Percentiles rank a stretch among this genome's conserved stretches.
phyloP scores from a whole-genome alignment of 2,113 vertebrate genomes.

The Danio rerio region GRCz12tu NC_133178.1:19312501-19313000 shows the following conservation, averaged over 20 bases:
- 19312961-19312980: background rate
- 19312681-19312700: conserved; percentile 60
- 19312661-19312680: conserved; percentile 58
- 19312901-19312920: conserved; percentile 1
- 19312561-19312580: conserved; percentile 76
- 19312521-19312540: conserved; percentile 44
- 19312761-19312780: background rate
- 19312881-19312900: conserved; percentile 21
- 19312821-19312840: background rate
- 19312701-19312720: conserved; percentile 75
- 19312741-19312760: conserved; percentile 44
- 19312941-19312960: conserved; percentile 11
- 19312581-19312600: conserved; percentile 76
- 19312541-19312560: conserved; percentile 61
- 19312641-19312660: conserved; percentile 26
- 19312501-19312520: conserved; percentile 5
- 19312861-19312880: conserved; percentile 7
- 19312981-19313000: conserved; percentile 22
- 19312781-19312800: conserved; percentile 22
- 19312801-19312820: conserved; percentile 25
- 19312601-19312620: conserved; percentile 70
- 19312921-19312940: background rate
- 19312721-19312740: conserved; percentile 61
- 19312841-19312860: conserved; percentile 23
- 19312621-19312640: conserved; percentile 48